Evolutionary conservation across 1,140 invertebrate genomes (phyloP).

Genomic region (Archegozetes longisetosus): DNA sequence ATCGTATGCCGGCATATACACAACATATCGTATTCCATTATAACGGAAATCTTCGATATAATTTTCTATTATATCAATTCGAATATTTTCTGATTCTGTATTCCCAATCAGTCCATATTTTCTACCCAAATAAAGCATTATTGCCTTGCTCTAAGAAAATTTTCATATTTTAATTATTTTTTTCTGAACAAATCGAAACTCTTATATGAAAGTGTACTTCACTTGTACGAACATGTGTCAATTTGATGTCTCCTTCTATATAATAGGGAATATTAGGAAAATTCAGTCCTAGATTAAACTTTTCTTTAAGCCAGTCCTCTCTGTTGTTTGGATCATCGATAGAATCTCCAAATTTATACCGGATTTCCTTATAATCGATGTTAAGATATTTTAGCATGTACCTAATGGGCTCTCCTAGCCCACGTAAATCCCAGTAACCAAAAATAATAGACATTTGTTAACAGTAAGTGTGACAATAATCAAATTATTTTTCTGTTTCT

Average conservation of each 20-base stretch:
- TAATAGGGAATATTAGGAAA: slow-evolving; percentile 27
- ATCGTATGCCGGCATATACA: neutral
- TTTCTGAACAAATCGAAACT: no score
- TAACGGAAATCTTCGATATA: neutral
- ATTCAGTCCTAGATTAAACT: slow-evolving; percentile 25
- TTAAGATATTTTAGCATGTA: slow-evolving; percentile 49
- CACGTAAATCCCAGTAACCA: slow-evolving; percentile 48
- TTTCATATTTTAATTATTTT: no score
- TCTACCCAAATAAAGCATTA: neutral
- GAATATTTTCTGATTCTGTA: neutral
- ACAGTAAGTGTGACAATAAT: no score
- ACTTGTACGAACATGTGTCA: slow-evolving; percentile 25
- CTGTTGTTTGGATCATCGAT: slow-evolving; percentile 20
- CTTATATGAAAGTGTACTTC: no score
- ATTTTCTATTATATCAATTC: neutral
- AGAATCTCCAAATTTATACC: slow-evolving; percentile 22
- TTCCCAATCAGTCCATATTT: neutral
- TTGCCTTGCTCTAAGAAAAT: no score
- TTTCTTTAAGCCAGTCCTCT: slow-evolving; percentile 24
- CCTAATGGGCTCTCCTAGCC: slow-evolving; percentile 50
- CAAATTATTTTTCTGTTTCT: no score
- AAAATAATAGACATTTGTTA: no score
- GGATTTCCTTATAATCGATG: slow-evolving; percentile 47
- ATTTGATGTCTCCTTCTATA: slow-evolving; percentile 20
- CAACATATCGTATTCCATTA: no score